Evolutionary conservation across 2,888 invertebrate genomes (phyloP), one percentile per base, ranked within the genome.

Genomic region (Apodemia duryi): DNA sequence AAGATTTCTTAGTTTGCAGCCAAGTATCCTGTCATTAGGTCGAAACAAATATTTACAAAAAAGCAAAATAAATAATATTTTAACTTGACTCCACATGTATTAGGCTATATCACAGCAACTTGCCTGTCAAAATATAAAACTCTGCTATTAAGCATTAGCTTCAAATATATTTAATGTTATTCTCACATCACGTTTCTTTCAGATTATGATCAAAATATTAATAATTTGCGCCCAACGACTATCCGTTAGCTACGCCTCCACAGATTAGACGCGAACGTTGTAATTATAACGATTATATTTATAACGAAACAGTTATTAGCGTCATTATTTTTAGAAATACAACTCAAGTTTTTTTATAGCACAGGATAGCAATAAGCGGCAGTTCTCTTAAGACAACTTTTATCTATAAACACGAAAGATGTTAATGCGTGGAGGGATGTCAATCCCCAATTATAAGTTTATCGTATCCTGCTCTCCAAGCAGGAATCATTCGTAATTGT

Each of bases 141-240:
- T 46, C 5, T 13, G 46, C 11, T 46, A n/a, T n/a, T 2, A 32
- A 32, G 32, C 32, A 2, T 32, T 32, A 32, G 3, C 7, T 46
- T 7, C 46, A 46, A 46, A 46, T 46, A 13, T 49, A 49, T n/a
- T 49, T 49, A n/a, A 49, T 49, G 6, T 49, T 32, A 11, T 57
- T 57, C 29, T 51, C 28, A 62, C 29, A 62, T 32, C 64, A 21
- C 64, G 46, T 73, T 78, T 74, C 78, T 75, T 82, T 73, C 82
- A 75, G 87, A 88, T 87, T 74, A 78, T 82, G 81, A 88, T 89
- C 88, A 76, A 75, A 80, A 82, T 80, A 77, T 83, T 85, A 83
- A 86, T 85, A 86, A 77, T 73, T 78, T 77, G 77, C 69, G 74
- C 77, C 80, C 81, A 84, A 81, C 81, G 80, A 80, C 82, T 84